A percentile compares a stretch with the other conserved stretches of the same genome.
These are phyloP conservation scores for Drosophila bipectinata DNA, from an alignment of 1,140 invertebrate species.

Conservation along the genomic window DNA sequence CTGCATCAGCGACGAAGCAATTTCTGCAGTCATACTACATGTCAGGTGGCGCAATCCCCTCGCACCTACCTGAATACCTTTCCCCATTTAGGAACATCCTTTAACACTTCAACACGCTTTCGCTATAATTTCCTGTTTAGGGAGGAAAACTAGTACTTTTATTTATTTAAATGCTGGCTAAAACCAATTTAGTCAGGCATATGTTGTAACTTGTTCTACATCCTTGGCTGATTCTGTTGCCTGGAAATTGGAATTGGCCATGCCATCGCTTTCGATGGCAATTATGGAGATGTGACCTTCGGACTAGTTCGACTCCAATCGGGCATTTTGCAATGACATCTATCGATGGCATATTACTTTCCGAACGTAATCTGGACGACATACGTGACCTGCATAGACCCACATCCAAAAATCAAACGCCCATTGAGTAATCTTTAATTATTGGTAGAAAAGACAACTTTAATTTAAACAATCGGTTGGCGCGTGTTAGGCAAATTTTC, in stretches of 20 bases:
- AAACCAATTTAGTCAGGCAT: conserved; percentile 10
- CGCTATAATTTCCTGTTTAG: conserved; percentile 72
- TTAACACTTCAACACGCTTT: conserved; percentile 75
- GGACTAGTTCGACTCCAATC: conserved; percentile 14
- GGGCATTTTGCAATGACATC: conserved; percentile 51
- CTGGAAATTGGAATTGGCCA: conserved; percentile 47
- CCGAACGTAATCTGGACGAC: conserved; percentile 40
- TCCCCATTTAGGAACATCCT: conserved; percentile 55
- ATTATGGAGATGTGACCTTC: conserved; percentile 40
- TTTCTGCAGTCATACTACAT: conserved; percentile 75
- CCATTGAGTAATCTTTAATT: conserved; percentile 60
- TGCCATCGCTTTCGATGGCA: conserved; percentile 43
- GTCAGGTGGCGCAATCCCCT: conserved; percentile 47
- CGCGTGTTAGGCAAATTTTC: conserved; percentile 64
- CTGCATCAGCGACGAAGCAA: conserved; percentile 50
- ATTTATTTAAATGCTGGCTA: no score
- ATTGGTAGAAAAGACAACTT: conserved; percentile 22
- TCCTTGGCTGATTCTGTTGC: conserved; percentile 16
- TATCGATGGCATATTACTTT: conserved; percentile 48
- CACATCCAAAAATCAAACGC: conserved; percentile 41
- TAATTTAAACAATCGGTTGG: conserved; percentile 65
- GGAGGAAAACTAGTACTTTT: background rate
- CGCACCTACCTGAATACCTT: conserved; percentile 24
- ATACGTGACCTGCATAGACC: conserved; percentile 73
- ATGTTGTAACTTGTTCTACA: conserved; percentile 30